These are phyloP conservation scores for Damaliscus lunatus DNA, from an alignment of 2,113 vertebrate species.

Conservation along the genomic window DNA sequence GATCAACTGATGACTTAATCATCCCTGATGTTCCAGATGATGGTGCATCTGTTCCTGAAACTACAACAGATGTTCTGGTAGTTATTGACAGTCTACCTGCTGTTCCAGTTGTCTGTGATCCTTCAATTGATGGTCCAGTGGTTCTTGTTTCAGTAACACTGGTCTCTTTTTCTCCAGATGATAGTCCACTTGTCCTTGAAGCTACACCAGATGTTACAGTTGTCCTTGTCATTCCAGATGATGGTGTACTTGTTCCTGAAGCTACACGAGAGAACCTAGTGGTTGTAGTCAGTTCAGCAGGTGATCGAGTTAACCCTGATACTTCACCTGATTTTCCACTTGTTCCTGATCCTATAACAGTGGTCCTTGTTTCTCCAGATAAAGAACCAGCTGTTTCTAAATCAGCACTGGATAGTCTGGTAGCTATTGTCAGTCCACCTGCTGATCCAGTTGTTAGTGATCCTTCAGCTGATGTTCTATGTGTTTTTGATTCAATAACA, in stretches of 20 bases:
- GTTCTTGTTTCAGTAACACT: background rate
- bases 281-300: background rate
- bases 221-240: background rate
- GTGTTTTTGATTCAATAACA: background rate
- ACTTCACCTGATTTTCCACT: background rate
- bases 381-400: background rate
- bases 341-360: background rate
- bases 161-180: background rate
- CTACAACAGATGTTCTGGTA: too few species aligned
- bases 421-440: rapidly evolving
- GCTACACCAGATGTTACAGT: background rate
- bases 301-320: background rate
- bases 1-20: background rate
- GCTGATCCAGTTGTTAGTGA: rapidly evolving
- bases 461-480: rapidly evolving
- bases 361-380: too few species aligned
- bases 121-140: rapidly evolving
- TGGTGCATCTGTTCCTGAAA: background rate
- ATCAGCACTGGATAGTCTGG: background rate
- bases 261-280: background rate
- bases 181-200: background rate
- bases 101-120: background rate
- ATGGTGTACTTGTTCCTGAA: background rate
- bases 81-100: too few species aligned
- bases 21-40: background rate